Percentiles rank a stretch among this genome's conserved stretches.
These are phyloP conservation scores for Alouatta caraya DNA, from an alignment of 2,797 vertebrate species.

Conservation along the genomic window DNA sequence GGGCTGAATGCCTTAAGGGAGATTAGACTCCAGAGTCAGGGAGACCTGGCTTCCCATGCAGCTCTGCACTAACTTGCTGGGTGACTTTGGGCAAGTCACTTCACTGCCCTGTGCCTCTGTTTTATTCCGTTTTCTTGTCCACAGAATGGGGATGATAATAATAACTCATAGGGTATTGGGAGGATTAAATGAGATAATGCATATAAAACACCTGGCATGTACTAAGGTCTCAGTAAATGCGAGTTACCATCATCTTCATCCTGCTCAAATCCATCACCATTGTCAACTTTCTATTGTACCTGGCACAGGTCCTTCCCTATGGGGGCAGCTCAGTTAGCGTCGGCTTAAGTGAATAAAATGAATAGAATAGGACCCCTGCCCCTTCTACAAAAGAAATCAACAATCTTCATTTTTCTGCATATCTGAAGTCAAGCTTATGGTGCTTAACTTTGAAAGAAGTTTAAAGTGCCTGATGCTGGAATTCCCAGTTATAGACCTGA, in stretches of 20 bases:
- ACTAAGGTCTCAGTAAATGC: background rate
- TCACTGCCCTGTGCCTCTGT: background rate
- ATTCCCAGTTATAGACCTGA: background rate
- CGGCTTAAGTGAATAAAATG: background rate
- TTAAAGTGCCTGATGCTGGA: background rate
- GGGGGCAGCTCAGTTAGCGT: background rate
- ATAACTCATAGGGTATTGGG: background rate
- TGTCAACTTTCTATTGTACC: background rate
- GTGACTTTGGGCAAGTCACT: background rate
- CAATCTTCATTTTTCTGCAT: background rate
- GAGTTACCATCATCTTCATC: background rate
- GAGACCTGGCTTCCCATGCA: background rate
- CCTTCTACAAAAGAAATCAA: background rate
- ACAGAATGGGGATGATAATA: background rate
- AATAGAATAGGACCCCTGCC: rapidly evolving
- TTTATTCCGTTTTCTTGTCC: background rate
- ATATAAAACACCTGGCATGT: background rate
- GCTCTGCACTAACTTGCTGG: background rate
- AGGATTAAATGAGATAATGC: background rate
- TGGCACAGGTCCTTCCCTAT: background rate
- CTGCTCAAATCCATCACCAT: background rate
- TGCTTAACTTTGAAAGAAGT: background rate
- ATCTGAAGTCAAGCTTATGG: background rate
- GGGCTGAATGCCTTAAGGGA: background rate
- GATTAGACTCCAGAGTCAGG: background rate